These are phyloP conservation scores for Pyxicephalus adspersus DNA, from an alignment of 2,113 vertebrate species.

Conservation along the genomic window DNA sequence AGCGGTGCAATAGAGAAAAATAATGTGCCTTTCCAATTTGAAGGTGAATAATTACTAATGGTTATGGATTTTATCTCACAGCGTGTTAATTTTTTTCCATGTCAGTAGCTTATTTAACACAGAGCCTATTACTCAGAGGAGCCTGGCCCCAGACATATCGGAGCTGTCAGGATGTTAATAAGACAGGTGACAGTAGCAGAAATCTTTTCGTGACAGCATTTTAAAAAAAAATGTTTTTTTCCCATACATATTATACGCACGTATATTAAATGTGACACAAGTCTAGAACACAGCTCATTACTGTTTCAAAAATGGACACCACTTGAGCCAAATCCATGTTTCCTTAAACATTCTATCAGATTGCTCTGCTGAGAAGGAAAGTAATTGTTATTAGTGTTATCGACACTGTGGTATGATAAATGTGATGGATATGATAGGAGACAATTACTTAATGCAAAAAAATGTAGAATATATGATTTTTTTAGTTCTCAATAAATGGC, in stretches of 20 bases:
- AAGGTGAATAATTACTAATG: constrained; percentile 13
- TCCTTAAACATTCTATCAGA: too few species aligned
- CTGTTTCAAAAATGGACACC: background rate
- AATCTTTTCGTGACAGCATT: background rate
- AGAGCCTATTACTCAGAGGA: background rate
- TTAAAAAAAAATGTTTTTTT: background rate
- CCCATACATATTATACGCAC: background rate
- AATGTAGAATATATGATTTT: too few species aligned
- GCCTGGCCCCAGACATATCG: background rate
- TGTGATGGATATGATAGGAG: too few species aligned
- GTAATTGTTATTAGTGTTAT: too few species aligned
- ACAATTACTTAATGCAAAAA: too few species aligned
- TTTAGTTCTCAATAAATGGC: too few species aligned
- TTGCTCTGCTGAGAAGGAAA: too few species aligned
- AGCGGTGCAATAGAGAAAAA: constrained; percentile 11
- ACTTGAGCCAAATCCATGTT: background rate
- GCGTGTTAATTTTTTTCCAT: constrained; percentile 5
- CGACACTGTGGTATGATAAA: too few species aligned
- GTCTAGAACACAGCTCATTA: constrained; percentile 1
- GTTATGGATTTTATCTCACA: constrained; percentile 10
- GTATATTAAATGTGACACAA: constrained; percentile 2
- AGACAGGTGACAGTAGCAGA: background rate
- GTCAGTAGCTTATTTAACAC: constrained; percentile 15
- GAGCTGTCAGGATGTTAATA: background rate
- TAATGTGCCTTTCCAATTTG: background rate